Conservation (phyloP, 2,797 vertebrate genomes). For the Molossus molossus region DNA sequence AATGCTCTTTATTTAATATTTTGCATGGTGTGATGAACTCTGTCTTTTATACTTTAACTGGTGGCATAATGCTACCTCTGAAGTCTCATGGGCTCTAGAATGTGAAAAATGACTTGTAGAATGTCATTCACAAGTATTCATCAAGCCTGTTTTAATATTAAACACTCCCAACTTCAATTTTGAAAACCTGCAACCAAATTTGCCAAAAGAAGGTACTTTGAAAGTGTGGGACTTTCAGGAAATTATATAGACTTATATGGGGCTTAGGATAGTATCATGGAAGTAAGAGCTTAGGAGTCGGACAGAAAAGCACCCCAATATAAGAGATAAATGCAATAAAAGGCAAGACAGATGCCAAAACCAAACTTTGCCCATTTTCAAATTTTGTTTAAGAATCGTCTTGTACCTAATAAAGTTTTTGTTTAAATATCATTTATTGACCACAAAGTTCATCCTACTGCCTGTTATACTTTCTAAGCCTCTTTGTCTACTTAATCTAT, state of each 20-base stretch:
- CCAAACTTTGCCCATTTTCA: neutral
- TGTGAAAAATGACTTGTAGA: conserved; percentile 45
- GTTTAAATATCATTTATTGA: neutral
- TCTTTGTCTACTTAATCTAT: conserved; percentile 9
- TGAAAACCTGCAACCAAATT: neutral
- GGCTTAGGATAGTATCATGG: neutral
- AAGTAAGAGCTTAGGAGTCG: neutral
- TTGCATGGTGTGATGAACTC: neutral
- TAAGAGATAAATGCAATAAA: neutral
- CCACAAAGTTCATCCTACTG: neutral
- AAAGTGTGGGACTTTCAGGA: neutral
- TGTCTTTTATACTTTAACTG: conserved; percentile 1
- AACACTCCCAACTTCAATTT: neutral
- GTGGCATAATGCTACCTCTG: neutral
- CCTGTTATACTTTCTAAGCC: neutral
- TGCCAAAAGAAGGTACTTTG: neutral
- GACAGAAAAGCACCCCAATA: neutral
- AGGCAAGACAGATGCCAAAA: neutral
- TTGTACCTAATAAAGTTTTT: neutral
- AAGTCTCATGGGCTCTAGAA: conserved; percentile 4
- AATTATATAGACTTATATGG: neutral
- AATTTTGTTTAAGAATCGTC: neutral
- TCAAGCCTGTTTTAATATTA: conserved; percentile 36
- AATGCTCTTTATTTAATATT: conserved; percentile 2
- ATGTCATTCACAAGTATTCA: conserved; percentile 8